These are phyloP conservation scores for Pristionchus exspectatus DNA, from an alignment of 2,888 invertebrate species.

Conservation along the genomic window DNA sequence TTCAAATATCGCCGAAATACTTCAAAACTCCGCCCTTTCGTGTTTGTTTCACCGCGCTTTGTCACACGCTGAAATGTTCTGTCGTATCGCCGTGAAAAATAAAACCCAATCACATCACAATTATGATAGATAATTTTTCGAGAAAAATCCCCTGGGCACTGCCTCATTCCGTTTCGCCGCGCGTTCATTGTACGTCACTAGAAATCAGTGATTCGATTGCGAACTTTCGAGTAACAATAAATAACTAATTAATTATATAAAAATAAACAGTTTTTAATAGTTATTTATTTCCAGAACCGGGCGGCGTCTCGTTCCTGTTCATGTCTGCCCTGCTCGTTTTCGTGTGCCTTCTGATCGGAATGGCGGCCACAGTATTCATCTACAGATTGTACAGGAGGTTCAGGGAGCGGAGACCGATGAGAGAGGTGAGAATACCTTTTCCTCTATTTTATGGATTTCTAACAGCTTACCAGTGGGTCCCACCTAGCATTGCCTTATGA, in stretches of 20 bases:
- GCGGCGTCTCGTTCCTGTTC: conserved; percentile 29
- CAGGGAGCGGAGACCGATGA: background rate
- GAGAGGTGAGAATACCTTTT: background rate
- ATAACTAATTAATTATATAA: background rate
- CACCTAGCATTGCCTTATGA: too few species aligned
- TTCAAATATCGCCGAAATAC: background rate
- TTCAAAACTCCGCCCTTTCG: background rate
- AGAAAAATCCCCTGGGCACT: too few species aligned
- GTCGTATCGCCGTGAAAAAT: background rate
- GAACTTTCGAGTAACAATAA: background rate
- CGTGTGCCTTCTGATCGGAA: conserved; percentile 8
- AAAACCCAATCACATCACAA: background rate
- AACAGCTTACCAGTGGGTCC: too few species aligned
- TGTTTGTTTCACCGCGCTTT: background rate
- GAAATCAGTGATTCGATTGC: too few species aligned
- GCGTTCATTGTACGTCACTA: too few species aligned
- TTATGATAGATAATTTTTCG: too few species aligned
- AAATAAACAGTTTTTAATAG: background rate
- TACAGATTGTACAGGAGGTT: conserved; percentile 1
- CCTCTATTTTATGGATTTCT: too few species aligned
- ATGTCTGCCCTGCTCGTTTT: conserved; percentile 40
- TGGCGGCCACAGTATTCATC: conserved; percentile 6
- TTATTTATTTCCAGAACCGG: conserved; percentile 9
- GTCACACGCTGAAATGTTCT: background rate
- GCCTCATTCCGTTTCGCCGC: too few species aligned